A percentile compares a stretch with the other conserved stretches of the same genome.
These are phyloP conservation scores for Mustela lutreola DNA, from an alignment of 2,113 vertebrate genomes.

Conservation along the genomic window DNA sequence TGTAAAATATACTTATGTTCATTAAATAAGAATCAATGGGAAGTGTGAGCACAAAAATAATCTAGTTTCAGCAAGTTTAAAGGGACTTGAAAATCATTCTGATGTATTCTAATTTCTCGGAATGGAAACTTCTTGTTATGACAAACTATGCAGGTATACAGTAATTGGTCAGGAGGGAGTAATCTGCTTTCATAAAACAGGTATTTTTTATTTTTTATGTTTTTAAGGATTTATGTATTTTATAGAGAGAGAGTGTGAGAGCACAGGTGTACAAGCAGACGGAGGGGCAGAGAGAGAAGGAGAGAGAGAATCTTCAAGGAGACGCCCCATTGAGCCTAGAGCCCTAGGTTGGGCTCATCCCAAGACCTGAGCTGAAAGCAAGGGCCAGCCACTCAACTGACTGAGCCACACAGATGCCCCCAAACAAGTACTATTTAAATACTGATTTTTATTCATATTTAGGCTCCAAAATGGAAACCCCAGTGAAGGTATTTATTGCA, in stretches of 20 bases:
- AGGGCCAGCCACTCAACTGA: background rate
- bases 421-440: background rate
- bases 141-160: background rate
- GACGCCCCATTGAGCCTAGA: background rate
- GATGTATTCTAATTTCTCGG: background rate
- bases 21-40: background rate
- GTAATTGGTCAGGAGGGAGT: background rate
- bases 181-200: background rate
- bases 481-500: background rate
- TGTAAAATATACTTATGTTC: background rate
- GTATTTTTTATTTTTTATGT: background rate
- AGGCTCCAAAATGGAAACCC: background rate
- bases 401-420: background rate
- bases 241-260: background rate
- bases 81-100: background rate
- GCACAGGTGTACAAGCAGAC: background rate
- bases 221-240: background rate
- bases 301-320: background rate
- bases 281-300: background rate
- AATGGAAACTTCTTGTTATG: background rate
- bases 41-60: slow-evolving; percentile 6
- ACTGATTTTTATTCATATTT: background rate
- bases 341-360: background rate
- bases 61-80: background rate
- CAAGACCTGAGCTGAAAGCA: background rate